Evolutionary conservation across 2,797 vertebrate genomes (phyloP).

Genomic region (Lophotriccus pileatus): DNA sequence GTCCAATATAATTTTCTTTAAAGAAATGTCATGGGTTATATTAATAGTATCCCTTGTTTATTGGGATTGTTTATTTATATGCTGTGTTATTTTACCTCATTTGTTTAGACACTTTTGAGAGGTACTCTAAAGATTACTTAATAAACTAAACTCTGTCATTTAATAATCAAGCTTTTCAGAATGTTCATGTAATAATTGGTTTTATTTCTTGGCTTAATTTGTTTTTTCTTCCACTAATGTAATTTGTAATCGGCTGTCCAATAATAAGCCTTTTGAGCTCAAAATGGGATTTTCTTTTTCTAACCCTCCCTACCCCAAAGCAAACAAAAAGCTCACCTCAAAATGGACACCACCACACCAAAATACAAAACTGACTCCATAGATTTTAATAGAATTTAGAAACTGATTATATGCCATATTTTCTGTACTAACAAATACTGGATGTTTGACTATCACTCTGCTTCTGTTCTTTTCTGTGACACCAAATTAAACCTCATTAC

Average conservation of each 20-base stretch:
- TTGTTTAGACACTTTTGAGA: background rate
- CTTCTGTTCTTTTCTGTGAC: background rate
- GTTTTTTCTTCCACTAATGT: background rate
- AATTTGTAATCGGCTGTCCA: background rate
- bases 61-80: background rate
- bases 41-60: background rate
- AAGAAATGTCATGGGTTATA: background rate
- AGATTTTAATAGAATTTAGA: background rate
- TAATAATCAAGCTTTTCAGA: background rate
- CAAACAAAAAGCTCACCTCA: background rate
- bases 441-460: background rate
- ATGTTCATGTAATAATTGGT: background rate
- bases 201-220: background rate
- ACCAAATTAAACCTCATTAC: background rate
- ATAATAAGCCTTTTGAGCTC: background rate
- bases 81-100: background rate
- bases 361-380: background rate
- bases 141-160: background rate
- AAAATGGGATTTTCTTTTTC: background rate
- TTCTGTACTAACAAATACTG: background rate
- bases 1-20: background rate
- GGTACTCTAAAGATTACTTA: background rate
- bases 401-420: background rate
- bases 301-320: background rate
- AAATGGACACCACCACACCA: fast-evolving